Percentiles rank a stretch among this genome's conserved stretches.
These are phyloP conservation scores for Rhagoletis pomonella DNA, from an alignment of 1,140 invertebrate species.

Conservation along the genomic window DNA sequence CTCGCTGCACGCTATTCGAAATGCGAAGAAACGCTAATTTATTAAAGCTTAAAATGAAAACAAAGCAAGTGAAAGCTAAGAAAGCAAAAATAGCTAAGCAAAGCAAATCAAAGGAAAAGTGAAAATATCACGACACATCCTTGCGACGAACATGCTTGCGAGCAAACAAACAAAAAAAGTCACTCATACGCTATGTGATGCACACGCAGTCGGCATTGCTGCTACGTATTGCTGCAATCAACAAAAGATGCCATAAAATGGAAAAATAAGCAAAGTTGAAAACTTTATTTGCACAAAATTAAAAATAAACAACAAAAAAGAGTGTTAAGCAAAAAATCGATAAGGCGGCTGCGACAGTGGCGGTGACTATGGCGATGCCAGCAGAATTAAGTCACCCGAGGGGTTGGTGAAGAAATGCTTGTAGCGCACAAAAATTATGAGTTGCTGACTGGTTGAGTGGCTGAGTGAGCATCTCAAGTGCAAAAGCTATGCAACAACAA, in stretches of 20 bases:
- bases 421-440: background rate
- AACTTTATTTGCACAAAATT: background rate
- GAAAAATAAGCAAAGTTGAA: background rate
- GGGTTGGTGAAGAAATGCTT: too few relatives aligned
- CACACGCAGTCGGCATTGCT: too few relatives aligned
- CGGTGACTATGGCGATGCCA: background rate
- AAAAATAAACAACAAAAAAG: conserved; percentile 24
- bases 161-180: background rate
- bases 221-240: too few relatives aligned
- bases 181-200: conserved; percentile 25
- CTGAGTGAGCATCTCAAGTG: conserved; percentile 39
- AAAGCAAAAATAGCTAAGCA: too few relatives aligned
- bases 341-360: too few relatives aligned
- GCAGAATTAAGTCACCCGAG: too few relatives aligned
- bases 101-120: too few relatives aligned
- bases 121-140: background rate
- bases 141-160: background rate
- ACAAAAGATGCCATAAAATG: too few relatives aligned
- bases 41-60: background rate
- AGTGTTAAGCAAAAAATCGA: conserved; percentile 30
- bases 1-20: too few relatives aligned
- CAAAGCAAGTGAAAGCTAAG: background rate
- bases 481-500: background rate
- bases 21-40: background rate
- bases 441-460: background rate